These are phyloP conservation scores for Chiroxiphia lanceolata DNA, from an alignment of 2,797 vertebrate species.

Conservation along the genomic window DNA sequence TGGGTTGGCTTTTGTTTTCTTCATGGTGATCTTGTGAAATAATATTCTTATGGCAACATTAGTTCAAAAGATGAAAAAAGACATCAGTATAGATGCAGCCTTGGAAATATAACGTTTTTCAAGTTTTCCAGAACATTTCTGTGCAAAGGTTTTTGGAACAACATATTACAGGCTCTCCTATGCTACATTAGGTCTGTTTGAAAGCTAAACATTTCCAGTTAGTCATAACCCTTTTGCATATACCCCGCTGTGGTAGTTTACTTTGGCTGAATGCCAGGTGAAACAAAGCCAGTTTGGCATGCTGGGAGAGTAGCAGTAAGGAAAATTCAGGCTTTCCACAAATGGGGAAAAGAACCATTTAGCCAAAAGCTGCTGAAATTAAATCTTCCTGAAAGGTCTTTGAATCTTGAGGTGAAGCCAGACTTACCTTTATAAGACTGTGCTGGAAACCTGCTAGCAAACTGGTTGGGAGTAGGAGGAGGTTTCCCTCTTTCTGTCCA, in stretches of 20 bases:
- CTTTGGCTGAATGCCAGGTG: not conserved
- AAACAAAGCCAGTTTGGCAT: not conserved
- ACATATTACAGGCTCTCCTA: not conserved
- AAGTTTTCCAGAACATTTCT: not conserved
- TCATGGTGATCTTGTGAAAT: not conserved
- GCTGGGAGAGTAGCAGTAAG: not conserved
- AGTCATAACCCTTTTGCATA: not conserved
- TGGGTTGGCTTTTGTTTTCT: not conserved
- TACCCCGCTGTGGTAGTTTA: not conserved
- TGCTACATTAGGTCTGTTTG: not conserved
- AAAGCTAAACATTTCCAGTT: not conserved
- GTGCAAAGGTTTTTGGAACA: not conserved
- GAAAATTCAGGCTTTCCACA: not conserved
- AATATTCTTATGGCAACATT: not conserved
- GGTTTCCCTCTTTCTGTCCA: not conserved
- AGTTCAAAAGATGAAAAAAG: not conserved
- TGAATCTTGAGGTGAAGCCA: not conserved
- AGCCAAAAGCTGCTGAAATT: not conserved
- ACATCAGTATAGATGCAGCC: not conserved
- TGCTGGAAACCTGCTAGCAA: rapidly evolving
- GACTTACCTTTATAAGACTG: not conserved
- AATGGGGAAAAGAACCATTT: not conserved
- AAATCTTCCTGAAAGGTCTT: not conserved
- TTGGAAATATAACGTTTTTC: not conserved
- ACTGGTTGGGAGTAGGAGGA: not conserved